phyloP scores from a whole-genome alignment of 1,140 invertebrate species.

The Mercenaria mercenaria region DNA sequence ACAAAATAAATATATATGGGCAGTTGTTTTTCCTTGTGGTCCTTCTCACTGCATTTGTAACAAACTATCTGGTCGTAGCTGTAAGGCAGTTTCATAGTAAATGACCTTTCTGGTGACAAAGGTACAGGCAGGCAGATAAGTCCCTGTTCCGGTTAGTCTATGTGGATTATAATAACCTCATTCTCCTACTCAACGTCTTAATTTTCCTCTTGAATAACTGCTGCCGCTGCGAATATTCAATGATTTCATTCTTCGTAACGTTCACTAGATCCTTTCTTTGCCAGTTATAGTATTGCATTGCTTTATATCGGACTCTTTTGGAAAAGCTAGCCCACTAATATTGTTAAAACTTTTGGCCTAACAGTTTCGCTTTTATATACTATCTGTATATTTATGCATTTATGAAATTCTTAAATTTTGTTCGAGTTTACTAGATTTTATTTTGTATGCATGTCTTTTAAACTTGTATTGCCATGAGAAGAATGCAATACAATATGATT shows the following conservation, averaged over 20 bases:
- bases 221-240: neutral
- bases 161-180: neutral
- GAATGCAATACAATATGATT: too few relatives aligned
- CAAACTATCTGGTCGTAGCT: neutral
- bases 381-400: too few relatives aligned
- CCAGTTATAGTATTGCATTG: too few relatives aligned
- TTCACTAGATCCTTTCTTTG: neutral
- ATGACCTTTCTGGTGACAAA: constrained; percentile 27
- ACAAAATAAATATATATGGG: too few relatives aligned
- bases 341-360: too few relatives aligned
- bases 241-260: neutral
- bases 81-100: neutral
- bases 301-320: too few relatives aligned
- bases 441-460: too few relatives aligned
- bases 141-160: neutral
- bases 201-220: neutral
- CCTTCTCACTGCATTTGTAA: constrained; percentile 8
- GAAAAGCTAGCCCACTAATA: too few relatives aligned
- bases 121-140: neutral
- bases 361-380: neutral
- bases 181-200: neutral
- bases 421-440: too few relatives aligned
- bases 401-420: too few relatives aligned
- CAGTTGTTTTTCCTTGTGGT: neutral
- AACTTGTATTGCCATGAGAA: too few relatives aligned